These are phyloP conservation scores for Ectobius pallidus DNA, from an alignment of 2,888 invertebrate species.

Conservation along the genomic window DNA sequence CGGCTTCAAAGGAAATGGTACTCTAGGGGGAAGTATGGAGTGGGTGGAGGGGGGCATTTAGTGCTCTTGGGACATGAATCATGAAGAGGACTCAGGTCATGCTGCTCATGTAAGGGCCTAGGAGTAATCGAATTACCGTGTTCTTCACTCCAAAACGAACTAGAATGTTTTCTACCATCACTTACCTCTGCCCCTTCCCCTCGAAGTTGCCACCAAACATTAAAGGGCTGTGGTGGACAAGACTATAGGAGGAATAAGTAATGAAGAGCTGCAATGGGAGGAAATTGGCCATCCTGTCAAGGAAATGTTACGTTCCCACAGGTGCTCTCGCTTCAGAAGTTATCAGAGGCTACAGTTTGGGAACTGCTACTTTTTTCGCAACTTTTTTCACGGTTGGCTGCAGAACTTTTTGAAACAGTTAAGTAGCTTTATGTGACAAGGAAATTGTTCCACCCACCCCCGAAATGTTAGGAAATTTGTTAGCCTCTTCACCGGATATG, in stretches of 20 bases:
- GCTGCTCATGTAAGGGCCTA: conserved; percentile 49
- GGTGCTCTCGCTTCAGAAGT: background rate
- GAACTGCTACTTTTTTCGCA: too few species aligned
- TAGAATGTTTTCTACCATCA: conserved; percentile 19
- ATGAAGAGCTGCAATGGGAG: background rate
- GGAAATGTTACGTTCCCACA: background rate
- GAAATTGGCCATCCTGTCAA: background rate
- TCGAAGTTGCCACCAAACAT: background rate
- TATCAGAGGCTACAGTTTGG: too few species aligned
- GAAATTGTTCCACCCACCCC: too few species aligned
- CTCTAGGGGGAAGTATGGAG: background rate
- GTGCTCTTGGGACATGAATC: conserved; percentile 29
- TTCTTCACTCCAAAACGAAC: conserved; percentile 25
- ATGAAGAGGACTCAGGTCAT: conserved; percentile 53
- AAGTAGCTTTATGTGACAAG: too few species aligned
- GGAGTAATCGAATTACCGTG: conserved; percentile 47
- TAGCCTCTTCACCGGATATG: too few species aligned
- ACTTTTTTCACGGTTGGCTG: too few species aligned
- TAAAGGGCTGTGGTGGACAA: conserved; percentile 11
- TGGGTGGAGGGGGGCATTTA: background rate
- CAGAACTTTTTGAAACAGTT: too few species aligned
- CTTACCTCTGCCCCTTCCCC: background rate
- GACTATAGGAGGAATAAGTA: conserved; percentile 6
- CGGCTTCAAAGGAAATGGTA: background rate
- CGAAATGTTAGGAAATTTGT: too few species aligned